Percentiles rank a stretch among this genome's conserved stretches.
These are phyloP conservation scores for Coryphaenoides rupestris DNA, from an alignment of 2,113 vertebrate genomes.

Conservation along the genomic window DNA sequence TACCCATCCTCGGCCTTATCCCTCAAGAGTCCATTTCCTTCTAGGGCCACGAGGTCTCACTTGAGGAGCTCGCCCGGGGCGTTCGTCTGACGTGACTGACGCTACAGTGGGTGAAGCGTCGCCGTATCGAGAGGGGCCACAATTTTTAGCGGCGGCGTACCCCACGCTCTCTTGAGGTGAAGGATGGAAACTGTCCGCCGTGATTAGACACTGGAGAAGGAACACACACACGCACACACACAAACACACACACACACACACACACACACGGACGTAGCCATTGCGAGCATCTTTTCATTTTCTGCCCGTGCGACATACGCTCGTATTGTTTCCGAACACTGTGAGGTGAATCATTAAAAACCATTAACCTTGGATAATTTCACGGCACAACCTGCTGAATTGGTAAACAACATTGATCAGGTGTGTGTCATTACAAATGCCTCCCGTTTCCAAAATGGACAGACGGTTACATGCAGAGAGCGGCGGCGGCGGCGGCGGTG, in stretches of 20 bases:
- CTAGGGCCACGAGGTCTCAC: background rate
- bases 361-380: slow-evolving; percentile 70
- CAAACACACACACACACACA: no score
- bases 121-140: no score
- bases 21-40: background rate
- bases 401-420: slow-evolving; percentile 70
- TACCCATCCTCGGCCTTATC: background rate
- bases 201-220: slow-evolving; percentile 58
- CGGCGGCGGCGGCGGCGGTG: slow-evolving; percentile 41
- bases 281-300: no score
- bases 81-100: slow-evolving; percentile 8
- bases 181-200: slow-evolving; percentile 66
- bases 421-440: slow-evolving; percentile 55
- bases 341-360: slow-evolving; percentile 28
- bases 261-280: no score
- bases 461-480: slow-evolving; percentile 60
- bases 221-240: no score
- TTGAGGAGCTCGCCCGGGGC: slow-evolving; percentile 11
- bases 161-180: slow-evolving; percentile 39
- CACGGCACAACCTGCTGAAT: slow-evolving; percentile 63
- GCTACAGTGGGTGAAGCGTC: no score
- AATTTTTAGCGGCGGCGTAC: slow-evolving; percentile 39
- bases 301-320: no score
- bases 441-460: slow-evolving; percentile 60
- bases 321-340: no score